Base-by-base conservation (phyloP, 1,140 invertebrate genomes). In the Ips typographus region DNA sequence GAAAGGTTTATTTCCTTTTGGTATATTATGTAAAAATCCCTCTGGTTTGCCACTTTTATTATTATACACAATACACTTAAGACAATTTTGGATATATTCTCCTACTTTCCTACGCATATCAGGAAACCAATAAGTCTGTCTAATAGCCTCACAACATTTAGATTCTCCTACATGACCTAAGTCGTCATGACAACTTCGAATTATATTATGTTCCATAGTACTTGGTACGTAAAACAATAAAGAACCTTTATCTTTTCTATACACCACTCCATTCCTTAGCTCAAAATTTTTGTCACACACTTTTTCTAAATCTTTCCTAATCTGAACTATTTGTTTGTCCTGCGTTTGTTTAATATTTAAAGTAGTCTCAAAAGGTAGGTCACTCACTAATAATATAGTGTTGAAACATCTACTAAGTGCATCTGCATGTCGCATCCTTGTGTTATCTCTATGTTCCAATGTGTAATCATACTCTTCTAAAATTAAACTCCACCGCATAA, bases 1-100 rank as follows among this genome's bases (percentile, higher is more conserved):
- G 52, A 74, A 74, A 6, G 65, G 58, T 49, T 72, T 51, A 55
- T 37, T 55, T 6, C 61, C 74, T 64, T 74, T 74, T 22, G 65
- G 58, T 41, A 73, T 58, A 36, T 36, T 55, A 37, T 58, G 36
- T 58, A 58, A 58, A 0, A 37, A 58, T 4, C 56, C 71, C 36
- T 69, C 62, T 39, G 37, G 44, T 59, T 72, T 72, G 22, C 60
- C 59, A 40, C 40, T 47, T 8, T 36, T 22, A 47, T 62, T 68
- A 40, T 52, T 39, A 6, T 44, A 22, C 40, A 49, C 2, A 2
- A 53, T 22, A 22, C 22, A 22, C 22, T 22, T 22, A 22, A 22
- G 22, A 22, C 22, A 22, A 22, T 22, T 22, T 22, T 22, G 22
- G 22, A 22, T 22, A 22, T 22, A 22, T 22, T 22, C 22, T 22